A percentile compares a stretch with the other conserved stretches of the same genome.
phyloP scores from a whole-genome alignment of 2,888 invertebrate genomes.

The Lycophotia porphyrea region DNA sequence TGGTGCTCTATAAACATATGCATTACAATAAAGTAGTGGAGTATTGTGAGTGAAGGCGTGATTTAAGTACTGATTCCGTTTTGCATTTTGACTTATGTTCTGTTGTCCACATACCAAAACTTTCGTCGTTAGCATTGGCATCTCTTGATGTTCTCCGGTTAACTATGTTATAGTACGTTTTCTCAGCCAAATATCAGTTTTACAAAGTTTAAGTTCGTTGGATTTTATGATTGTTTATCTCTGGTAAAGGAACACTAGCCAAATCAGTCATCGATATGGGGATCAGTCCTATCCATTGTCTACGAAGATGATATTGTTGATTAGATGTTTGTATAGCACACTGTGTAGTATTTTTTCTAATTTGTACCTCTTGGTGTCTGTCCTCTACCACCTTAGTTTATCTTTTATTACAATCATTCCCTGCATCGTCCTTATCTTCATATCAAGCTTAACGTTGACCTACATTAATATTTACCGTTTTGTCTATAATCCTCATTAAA shows the following conservation, averaged over 20 bases:
- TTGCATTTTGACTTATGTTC: not conserved
- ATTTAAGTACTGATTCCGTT: conserved; percentile 8
- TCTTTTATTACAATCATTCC: not conserved
- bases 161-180: not conserved
- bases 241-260: not conserved
- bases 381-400: not conserved
- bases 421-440: not conserved
- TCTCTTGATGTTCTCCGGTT: not conserved
- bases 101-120: not conserved
- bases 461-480: not conserved
- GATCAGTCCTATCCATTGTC: too few species aligned
- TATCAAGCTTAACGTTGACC: conserved; percentile 12
- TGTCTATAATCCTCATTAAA: conserved; percentile 28
- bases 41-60: conserved; percentile 9
- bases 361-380: not conserved
- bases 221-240: not conserved
- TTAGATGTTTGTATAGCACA: not conserved
- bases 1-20: conserved; percentile 1
- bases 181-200: not conserved
- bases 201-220: not conserved
- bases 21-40: not conserved
- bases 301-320: too few species aligned
- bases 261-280: not conserved
- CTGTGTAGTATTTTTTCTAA: not conserved
- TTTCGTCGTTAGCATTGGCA: not conserved